Percentiles rank a stretch among this genome's conserved stretches.
phyloP scores from a whole-genome alignment of 2,888 invertebrate species.

The Scelioninae gen. 1 region DNA sequence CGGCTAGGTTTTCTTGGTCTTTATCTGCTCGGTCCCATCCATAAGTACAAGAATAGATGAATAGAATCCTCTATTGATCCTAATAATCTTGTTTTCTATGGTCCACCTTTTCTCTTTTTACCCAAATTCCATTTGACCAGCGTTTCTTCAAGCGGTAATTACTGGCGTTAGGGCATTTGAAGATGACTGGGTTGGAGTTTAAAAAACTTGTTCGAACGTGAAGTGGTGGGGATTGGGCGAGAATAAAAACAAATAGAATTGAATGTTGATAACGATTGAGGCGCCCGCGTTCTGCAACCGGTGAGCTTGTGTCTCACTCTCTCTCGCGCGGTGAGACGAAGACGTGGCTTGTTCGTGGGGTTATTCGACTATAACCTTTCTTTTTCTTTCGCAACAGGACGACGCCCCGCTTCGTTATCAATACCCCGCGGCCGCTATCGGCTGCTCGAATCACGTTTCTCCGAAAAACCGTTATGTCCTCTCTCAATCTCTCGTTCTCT shows the following conservation, averaged over 20 bases:
- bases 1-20: too few species aligned
- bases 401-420: slow-evolving; percentile 70
- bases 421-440: slow-evolving; percentile 61
- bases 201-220: not conserved
- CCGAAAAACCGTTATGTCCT: slow-evolving; percentile 68
- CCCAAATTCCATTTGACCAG: too few species aligned
- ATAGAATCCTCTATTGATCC: too few species aligned
- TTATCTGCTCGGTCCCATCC: too few species aligned
- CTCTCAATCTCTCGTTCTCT: slow-evolving; percentile 46
- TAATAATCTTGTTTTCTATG: too few species aligned
- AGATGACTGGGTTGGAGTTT: not conserved
- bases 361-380: slow-evolving; percentile 63
- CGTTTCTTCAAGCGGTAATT: too few species aligned
- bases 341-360: slow-evolving; percentile 34
- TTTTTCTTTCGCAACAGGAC: slow-evolving; percentile 67
- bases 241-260: slow-evolving; percentile 25
- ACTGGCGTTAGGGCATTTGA: too few species aligned
- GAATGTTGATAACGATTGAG: slow-evolving; percentile 41
- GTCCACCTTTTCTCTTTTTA: too few species aligned
- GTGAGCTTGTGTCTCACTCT: slow-evolving; percentile 10
- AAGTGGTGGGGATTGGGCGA: not conserved
- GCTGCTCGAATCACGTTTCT: slow-evolving; percentile 57
- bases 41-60: too few species aligned
- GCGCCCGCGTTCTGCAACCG: slow-evolving; percentile 11
- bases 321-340: not conserved